Percentiles rank a stretch among this genome's conserved stretches.
Evolutionary conservation across 2,888 invertebrate genomes (phyloP).

Genomic region (Scelioninae gen. 1): DNA sequence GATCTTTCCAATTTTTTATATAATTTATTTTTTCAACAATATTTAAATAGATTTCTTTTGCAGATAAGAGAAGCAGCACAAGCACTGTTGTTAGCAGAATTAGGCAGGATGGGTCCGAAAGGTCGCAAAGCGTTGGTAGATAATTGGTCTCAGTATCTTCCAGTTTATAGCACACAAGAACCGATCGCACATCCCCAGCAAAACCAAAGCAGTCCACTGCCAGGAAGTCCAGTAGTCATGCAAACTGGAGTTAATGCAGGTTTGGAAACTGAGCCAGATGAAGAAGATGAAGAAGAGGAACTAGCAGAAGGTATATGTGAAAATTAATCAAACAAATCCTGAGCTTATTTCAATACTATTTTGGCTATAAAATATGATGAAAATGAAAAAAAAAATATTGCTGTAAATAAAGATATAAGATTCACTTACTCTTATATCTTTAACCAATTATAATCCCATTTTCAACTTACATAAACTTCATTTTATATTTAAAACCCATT

Average conservation of each 20-base stretch:
- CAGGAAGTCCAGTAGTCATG: slow-evolving; percentile 81
- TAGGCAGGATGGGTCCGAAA: slow-evolving; percentile 93
- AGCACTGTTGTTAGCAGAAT: slow-evolving; percentile 96
- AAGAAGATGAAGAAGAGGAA: slow-evolving; percentile 94
- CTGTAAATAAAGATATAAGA: too few species aligned
- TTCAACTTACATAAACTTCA: too few species aligned
- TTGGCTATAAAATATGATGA: too few species aligned
- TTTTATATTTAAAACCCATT: too few species aligned
- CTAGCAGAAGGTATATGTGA: slow-evolving; percentile 87
- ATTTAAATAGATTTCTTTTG: slow-evolving; percentile 30
- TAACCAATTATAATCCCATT: too few species aligned
- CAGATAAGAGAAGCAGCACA: slow-evolving; percentile 97
- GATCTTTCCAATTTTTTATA: too few species aligned
- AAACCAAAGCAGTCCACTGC: slow-evolving; percentile 83
- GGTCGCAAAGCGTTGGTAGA: slow-evolving; percentile 97
- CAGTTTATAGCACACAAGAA: slow-evolving; percentile 92
- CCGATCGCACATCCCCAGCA: slow-evolving; percentile 89
- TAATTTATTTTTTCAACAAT: too few species aligned
- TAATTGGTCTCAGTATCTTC: slow-evolving; percentile 97
- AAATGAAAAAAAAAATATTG: too few species aligned
- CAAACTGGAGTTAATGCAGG: slow-evolving; percentile 68
- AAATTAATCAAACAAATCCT: too few species aligned
- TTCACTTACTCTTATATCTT: too few species aligned
- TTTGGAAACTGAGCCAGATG: slow-evolving; percentile 86
- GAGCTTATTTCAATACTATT: too few species aligned